Evolutionary conservation across 2,888 invertebrate species (phyloP), one percentile per base, ranked within the genome.

Genomic region (Scaptomyza polygonia): DNA sequence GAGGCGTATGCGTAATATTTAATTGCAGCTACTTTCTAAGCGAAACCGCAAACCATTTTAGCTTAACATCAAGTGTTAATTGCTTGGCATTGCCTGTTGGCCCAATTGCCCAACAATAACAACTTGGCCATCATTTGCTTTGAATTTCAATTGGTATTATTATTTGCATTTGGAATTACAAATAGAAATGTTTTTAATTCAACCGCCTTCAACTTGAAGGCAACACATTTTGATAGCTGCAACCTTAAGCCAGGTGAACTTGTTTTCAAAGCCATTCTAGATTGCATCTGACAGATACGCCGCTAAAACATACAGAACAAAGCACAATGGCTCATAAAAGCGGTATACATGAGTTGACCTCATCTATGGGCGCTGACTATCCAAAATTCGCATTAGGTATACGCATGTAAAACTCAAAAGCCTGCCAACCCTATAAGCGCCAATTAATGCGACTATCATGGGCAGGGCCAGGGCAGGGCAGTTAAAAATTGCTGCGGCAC

Each of bases 181-280:
- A 80, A 70, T 79, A 79, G 77, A 77, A 82, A 72, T 65, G 62
- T 29, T 58, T 64, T 61, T 66, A 54, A 59, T 34, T 25, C 40
- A 40, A 34, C 51, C 57, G 55, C 82, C 81, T 78, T 82, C 86
- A 74, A 64, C 53, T 67, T 72, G 86, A 81, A 78, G 85, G 87
- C 69, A 53, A 71, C 54, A 52, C 25, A 51, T 42, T 57, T 78
- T 39, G 45, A 51, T 53, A 27, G 67, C 61, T 21, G 14, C 62
- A 56, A 29, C 48, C 45, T 52, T 58, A 43, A 51, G 16, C 12
- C 3, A 55, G 14, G 53, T 66, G 29, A 54, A 72, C 40, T 48
- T 32, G 12, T 11, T n/a, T 55, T 48, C n/a, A 43, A 34, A 47
- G 32, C 62, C 44, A 82, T 79, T 85, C 79, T 83, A 68, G 77